Conservation (phyloP, 2,888 invertebrate genomes). For the Zygothrica quintamaculata region DNA sequence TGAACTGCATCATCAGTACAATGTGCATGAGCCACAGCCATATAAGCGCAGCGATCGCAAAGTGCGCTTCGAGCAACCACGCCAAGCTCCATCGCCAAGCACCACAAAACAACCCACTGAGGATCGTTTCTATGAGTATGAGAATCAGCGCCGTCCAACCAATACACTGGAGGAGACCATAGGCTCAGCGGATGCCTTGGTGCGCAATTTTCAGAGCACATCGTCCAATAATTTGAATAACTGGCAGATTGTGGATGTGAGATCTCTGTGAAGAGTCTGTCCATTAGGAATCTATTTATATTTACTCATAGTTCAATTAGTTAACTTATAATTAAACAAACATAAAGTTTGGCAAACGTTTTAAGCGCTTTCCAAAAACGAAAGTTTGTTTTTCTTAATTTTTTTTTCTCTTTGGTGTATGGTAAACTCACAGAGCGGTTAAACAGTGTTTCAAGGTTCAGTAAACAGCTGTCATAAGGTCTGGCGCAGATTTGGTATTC, state of each 20-base stretch:
- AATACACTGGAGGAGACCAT: slow-evolving; percentile 64
- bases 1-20: slow-evolving; percentile 73
- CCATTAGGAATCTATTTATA: slow-evolving; percentile 14
- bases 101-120: slow-evolving; percentile 29
- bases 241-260: slow-evolving; percentile 76
- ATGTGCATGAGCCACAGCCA: slow-evolving; percentile 66
- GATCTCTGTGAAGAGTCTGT: slow-evolving; percentile 51
- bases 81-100: slow-evolving; percentile 51
- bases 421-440: slow-evolving; percentile 39
- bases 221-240: slow-evolving; percentile 56
- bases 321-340: slow-evolving; percentile 42
- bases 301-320: slow-evolving; percentile 33
- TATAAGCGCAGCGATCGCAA: slow-evolving; percentile 81
- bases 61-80: slow-evolving; percentile 75
- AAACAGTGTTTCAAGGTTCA: slow-evolving; percentile 74
- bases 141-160: slow-evolving; percentile 69
- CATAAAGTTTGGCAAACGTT: slow-evolving; percentile 33
- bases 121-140: slow-evolving; percentile 84
- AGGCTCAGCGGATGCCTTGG: slow-evolving; percentile 33
- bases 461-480: slow-evolving; percentile 52
- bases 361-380: slow-evolving; percentile 65
- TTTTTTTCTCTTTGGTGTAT: no score
- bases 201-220: slow-evolving; percentile 59
- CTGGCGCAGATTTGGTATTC: neutral
- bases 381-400: slow-evolving; percentile 57